These are phyloP conservation scores for Knipowitschia caucasica DNA, from an alignment of 2,797 vertebrate species.

Conservation along the genomic window DNA sequence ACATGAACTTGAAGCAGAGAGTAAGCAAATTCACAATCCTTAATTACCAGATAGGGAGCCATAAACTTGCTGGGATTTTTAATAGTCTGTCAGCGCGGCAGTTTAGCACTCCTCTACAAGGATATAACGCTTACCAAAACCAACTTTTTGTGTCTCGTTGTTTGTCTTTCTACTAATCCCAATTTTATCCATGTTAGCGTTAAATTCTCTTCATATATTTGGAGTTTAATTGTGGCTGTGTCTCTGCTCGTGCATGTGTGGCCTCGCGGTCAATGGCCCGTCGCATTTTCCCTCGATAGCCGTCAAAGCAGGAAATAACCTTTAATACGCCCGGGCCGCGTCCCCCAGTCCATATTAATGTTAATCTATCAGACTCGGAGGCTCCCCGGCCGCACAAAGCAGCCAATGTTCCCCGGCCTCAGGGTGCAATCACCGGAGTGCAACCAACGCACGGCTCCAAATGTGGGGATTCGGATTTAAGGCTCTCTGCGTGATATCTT, in stretches of 20 bases:
- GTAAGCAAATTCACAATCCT: constrained; percentile 63
- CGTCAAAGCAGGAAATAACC: constrained; percentile 61
- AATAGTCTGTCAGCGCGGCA: constrained; percentile 64
- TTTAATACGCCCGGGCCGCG: constrained; percentile 56
- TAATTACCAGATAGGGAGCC: constrained; percentile 72
- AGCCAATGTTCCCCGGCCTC: constrained; percentile 61
- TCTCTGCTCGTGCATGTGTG: constrained; percentile 59
- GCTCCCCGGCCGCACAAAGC: constrained; percentile 59
- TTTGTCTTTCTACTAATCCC: constrained; percentile 18
- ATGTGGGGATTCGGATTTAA: constrained; percentile 32
- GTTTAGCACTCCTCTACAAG: constrained; percentile 44
- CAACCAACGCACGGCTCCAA: constrained; percentile 31
- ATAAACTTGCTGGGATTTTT: constrained; percentile 69
- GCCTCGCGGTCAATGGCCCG: constrained; percentile 61
- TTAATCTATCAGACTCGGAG: constrained; percentile 70
- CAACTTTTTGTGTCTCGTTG: constrained; percentile 8
- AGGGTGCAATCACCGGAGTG: constrained; percentile 59
- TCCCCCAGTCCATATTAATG: constrained; percentile 73
- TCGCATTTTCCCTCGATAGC: constrained; percentile 63
- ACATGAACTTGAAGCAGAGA: constrained; percentile 65
- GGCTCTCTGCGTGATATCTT: background rate
- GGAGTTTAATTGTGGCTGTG: constrained; percentile 15
- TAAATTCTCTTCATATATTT: constrained; percentile 13
- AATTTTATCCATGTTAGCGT: constrained; percentile 1
- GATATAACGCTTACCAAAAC: constrained; percentile 42